A percentile compares a stretch with the other conserved stretches of the same genome.
These are phyloP conservation scores for Scolopax bukidnonensis DNA, from an alignment of 2,797 vertebrate species.

Conservation along the genomic window DNA sequence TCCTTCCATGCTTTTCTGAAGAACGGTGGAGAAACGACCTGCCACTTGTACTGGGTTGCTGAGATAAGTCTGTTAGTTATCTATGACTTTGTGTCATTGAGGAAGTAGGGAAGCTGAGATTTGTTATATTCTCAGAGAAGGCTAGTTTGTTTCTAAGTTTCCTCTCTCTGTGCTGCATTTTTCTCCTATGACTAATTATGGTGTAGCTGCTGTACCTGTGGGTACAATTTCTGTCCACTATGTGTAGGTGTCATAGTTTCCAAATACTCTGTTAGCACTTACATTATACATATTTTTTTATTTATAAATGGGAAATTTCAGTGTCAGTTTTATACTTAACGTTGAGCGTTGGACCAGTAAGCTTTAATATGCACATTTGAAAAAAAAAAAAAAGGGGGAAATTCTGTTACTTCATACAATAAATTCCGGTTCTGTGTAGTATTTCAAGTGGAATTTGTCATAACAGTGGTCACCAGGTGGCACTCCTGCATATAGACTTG, in stretches of 20 bases:
- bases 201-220: background rate
- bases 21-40: background rate
- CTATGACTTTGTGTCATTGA: background rate
- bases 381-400: background rate
- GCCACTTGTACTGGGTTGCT: background rate
- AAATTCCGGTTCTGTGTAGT: background rate
- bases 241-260: background rate
- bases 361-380: background rate
- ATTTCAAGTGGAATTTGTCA: background rate
- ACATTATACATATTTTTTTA: background rate
- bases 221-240: background rate
- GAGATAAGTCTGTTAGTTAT: background rate
- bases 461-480: conserved; percentile 30
- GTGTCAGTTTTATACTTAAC: background rate
- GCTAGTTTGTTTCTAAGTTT: background rate
- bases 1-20: background rate
- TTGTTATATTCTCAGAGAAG: background rate
- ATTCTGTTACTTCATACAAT: background rate
- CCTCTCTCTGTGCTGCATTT: background rate
- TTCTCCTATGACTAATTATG: background rate
- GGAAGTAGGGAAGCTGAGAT: background rate
- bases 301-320: background rate
- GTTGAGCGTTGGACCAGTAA: background rate
- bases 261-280: background rate
- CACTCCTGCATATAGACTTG: background rate